phyloP scores from a whole-genome alignment of 2,797 vertebrate species.

The Pagetopsis macropterus region DNA sequence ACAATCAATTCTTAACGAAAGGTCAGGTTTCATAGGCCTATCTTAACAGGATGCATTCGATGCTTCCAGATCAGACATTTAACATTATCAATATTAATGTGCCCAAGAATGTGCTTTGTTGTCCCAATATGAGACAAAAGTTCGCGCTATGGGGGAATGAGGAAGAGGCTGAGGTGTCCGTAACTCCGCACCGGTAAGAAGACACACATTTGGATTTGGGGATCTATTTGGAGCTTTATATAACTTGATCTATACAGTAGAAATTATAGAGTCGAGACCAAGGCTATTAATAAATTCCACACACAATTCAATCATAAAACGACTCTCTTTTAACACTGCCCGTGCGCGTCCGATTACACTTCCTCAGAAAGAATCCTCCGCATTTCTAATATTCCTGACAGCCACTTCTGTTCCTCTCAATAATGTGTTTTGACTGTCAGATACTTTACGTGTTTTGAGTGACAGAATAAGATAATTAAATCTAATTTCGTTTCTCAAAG shows the following conservation, averaged over 20 bases:
- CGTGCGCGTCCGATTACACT: background rate
- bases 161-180: background rate
- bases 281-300: background rate
- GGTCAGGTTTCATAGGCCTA: background rate
- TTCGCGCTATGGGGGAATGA: background rate
- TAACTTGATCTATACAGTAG: conserved; percentile 21
- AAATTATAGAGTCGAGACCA: background rate
- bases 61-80: background rate
- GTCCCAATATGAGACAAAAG: background rate
- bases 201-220: conserved; percentile 5
- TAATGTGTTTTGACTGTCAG: background rate
- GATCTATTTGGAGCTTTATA: background rate
- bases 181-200: conserved; percentile 16
- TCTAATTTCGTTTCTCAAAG: background rate
- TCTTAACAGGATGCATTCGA: background rate
- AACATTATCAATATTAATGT: background rate
- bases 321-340: background rate
- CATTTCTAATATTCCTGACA: background rate
- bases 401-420: background rate
- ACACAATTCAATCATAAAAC: background rate
- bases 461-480: background rate
- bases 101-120: background rate
- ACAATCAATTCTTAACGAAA: background rate
- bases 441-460: background rate
- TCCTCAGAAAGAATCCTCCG: background rate